Percentiles rank a stretch among this genome's conserved stretches.
Conservation (phyloP, 1,140 invertebrate genomes). For the Ceratosolen solmsi region DNA sequence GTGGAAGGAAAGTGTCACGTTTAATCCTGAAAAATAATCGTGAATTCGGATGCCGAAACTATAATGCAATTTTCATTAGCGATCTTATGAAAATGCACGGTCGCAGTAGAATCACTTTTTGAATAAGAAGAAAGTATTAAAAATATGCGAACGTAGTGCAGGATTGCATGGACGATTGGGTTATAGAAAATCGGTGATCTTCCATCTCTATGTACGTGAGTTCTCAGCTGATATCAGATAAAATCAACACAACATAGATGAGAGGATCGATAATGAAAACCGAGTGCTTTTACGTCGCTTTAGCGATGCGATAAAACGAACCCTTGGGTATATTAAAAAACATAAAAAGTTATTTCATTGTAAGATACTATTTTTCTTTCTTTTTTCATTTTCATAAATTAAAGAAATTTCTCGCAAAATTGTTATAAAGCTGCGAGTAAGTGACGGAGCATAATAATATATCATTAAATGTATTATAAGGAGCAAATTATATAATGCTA, state of each 20-base stretch:
- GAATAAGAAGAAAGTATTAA: neutral
- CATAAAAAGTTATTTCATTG: slow-evolving; percentile 22
- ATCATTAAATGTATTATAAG: neutral
- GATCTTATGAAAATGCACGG: slow-evolving; percentile 22
- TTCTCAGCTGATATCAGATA: slow-evolving; percentile 23
- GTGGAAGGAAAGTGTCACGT: too few species aligned
- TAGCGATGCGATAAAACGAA: slow-evolving; percentile 58
- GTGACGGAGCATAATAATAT: neutral
- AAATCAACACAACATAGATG: slow-evolving; percentile 34
- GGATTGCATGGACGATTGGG: slow-evolving; percentile 1
- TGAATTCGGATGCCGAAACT: too few species aligned
- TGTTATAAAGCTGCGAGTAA: neutral
- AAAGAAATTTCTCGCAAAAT: neutral
- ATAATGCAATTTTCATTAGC: slow-evolving; percentile 2
- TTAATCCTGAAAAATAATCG: too few species aligned
- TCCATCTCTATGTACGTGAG: neutral
- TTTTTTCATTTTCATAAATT: slow-evolving; percentile 1
- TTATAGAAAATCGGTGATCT: slow-evolving; percentile 31
- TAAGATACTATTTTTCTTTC: neutral
- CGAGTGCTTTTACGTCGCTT: slow-evolving; percentile 45
- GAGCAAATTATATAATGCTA: too few species aligned
- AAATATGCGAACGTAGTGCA: neutral
- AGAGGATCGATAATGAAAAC: slow-evolving; percentile 21
- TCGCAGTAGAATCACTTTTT: too few species aligned
- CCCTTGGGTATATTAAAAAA: slow-evolving; percentile 32